These are phyloP conservation scores for Glyptemys insculpta DNA, from an alignment of 2,797 vertebrate genomes.

Conservation along the genomic window DNA sequence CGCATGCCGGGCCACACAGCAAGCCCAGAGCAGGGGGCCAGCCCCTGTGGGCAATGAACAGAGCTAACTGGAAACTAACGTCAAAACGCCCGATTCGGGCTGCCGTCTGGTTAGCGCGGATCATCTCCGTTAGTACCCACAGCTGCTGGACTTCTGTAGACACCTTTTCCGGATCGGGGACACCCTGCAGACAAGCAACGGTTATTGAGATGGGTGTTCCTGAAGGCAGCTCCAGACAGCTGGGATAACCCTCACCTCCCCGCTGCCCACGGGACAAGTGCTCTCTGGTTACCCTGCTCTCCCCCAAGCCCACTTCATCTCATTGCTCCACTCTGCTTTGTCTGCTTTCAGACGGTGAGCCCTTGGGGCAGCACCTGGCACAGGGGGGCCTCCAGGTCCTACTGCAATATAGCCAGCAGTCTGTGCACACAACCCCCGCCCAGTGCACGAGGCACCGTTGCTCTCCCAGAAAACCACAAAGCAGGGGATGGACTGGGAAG, in stretches of 20 bases:
- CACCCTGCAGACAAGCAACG: conserved; percentile 83
- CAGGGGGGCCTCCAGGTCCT: background rate
- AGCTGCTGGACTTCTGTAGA: conserved; percentile 95
- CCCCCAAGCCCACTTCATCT: no score
- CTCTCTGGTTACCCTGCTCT: no score
- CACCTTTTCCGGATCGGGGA: conserved; percentile 90
- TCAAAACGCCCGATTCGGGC: conserved; percentile 94
- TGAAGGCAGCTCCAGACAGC: background rate
- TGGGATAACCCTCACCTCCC: background rate
- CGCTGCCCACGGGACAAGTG: background rate
- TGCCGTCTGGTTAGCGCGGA: conserved; percentile 90
- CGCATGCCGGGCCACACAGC: background rate
- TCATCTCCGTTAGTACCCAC: conserved; percentile 97
- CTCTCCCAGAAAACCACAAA: background rate
- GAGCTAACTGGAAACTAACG: conserved; percentile 82
- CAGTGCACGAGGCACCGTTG: background rate
- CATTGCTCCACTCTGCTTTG: no score
- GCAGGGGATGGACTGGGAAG: no score
- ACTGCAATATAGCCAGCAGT: background rate
- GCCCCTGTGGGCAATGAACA: background rate
- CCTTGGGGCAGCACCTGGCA: no score
- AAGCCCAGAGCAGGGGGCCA: background rate
- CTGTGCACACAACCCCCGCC: no score
- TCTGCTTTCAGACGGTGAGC: no score
- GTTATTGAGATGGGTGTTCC: background rate